phyloP scores from a whole-genome alignment of 2,113 vertebrate species.

The Sebastes fasciatus region DNA sequence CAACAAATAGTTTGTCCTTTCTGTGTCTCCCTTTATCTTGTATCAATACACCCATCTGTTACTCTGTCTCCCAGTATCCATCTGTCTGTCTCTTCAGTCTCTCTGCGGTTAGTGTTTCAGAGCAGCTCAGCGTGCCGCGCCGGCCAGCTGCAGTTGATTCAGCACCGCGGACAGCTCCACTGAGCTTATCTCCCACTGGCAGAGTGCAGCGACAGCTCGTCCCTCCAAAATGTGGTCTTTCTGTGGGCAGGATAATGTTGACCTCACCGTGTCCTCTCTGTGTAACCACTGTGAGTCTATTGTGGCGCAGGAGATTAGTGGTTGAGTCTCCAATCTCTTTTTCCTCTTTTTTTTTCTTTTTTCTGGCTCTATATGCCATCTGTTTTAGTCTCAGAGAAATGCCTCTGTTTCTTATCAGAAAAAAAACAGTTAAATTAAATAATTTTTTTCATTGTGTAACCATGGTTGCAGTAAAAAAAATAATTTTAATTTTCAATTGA shows the following conservation, averaged over 20 bases:
- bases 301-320: constrained; percentile 50
- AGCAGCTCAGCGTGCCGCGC: background rate
- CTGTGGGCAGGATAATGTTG: constrained; percentile 50
- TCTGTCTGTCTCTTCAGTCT: constrained; percentile 16
- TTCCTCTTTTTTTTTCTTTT: constrained; percentile 3
- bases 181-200: constrained; percentile 42
- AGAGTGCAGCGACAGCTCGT: constrained; percentile 20
- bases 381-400: constrained; percentile 14
- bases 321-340: constrained; percentile 20
- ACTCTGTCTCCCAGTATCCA: background rate
- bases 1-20: constrained; percentile 12
- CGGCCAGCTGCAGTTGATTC: constrained; percentile 45
- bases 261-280: constrained; percentile 55
- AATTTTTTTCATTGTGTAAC: background rate
- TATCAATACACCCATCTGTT: constrained; percentile 42
- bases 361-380: background rate
- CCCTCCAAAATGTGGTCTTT: constrained; percentile 38
- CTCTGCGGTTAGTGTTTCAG: constrained; percentile 10
- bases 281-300: constrained; percentile 34
- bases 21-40: constrained; percentile 10
- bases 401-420: background rate
- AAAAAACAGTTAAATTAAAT: background rate
- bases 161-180: constrained; percentile 78
- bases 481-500: background rate
- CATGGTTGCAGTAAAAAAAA: background rate